A percentile compares a stretch with the other conserved stretches of the same genome.
These are phyloP conservation scores for Perizoma affinitatum DNA, from an alignment of 2,888 invertebrate genomes.

Conservation along the genomic window DNA sequence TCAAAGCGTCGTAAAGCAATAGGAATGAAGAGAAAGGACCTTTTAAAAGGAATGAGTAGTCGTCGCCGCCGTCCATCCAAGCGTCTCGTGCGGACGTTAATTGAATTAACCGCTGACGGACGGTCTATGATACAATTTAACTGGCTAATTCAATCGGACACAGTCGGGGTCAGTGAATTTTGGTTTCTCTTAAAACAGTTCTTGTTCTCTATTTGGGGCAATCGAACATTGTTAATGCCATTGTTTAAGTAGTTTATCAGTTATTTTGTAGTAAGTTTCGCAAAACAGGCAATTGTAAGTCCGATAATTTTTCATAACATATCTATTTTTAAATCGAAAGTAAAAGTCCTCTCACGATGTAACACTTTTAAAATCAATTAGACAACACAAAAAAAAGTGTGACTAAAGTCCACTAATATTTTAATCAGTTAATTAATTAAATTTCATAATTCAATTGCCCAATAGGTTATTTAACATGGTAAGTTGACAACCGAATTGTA, in stretches of 20 bases:
- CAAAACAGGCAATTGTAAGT: too few relatives aligned
- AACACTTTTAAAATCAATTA: conserved; percentile 21
- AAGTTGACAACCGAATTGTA: conserved; percentile 69
- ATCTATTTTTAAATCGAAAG: too few relatives aligned
- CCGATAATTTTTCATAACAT: too few relatives aligned
- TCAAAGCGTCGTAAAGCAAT: conserved; percentile 18
- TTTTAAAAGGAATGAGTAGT: conserved; percentile 52
- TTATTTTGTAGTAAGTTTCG: too few relatives aligned
- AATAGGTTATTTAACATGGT: conserved; percentile 72
- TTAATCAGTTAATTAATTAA: conserved; percentile 37
- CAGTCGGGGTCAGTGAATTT: conserved; percentile 73
- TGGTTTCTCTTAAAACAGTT: conserved; percentile 63
- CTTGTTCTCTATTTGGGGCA: conserved; percentile 59
- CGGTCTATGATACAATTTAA: conserved; percentile 80
- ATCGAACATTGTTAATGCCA: conserved; percentile 22
- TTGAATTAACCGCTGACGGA: conserved; percentile 73
- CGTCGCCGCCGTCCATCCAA: conserved; percentile 53
- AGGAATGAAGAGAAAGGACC: conserved; percentile 46
- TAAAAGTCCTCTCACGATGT: conserved; percentile 1
- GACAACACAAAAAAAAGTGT: conserved; percentile 17
- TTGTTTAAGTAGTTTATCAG: background rate
- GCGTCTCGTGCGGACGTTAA: conserved; percentile 64
- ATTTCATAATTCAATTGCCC: conserved; percentile 57
- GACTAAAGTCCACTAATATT: conserved; percentile 21
- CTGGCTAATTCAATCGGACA: conserved; percentile 77